phyloP scores from a whole-genome alignment of 2,797 vertebrate genomes.

The Acanthurus lineatus region DNA sequence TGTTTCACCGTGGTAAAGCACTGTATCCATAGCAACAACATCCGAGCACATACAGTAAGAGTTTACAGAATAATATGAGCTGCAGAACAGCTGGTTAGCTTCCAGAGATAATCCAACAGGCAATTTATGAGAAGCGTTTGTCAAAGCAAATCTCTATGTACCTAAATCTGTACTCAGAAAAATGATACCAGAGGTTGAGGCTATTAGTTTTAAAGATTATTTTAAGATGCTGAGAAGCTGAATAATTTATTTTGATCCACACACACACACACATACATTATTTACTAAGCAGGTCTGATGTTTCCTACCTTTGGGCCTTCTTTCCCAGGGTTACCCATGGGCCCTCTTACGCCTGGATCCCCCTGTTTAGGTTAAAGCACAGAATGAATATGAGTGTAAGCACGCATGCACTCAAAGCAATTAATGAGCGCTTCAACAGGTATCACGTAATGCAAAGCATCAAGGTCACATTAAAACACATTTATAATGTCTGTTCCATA shows the following conservation, averaged over 20 bases:
- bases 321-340: slow-evolving; percentile 94
- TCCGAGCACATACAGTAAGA: slow-evolving; percentile 44
- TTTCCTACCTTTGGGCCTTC: slow-evolving; percentile 94
- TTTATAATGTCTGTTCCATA: slow-evolving; percentile 27
- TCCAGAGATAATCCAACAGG: slow-evolving; percentile 43
- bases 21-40: slow-evolving; percentile 78
- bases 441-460: slow-evolving; percentile 18
- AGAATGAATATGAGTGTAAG: slow-evolving; percentile 13
- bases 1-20: slow-evolving; percentile 50
- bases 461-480: slow-evolving; percentile 21
- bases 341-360: slow-evolving; percentile 91
- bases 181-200: slow-evolving; percentile 17
- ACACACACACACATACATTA: neutral
- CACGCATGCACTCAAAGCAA: slow-evolving; percentile 11
- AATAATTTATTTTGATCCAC: slow-evolving; percentile 13
- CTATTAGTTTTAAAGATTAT: slow-evolving; percentile 18
- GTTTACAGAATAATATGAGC: slow-evolving; percentile 51
- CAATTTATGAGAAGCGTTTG: slow-evolving; percentile 39
- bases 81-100: slow-evolving; percentile 60
- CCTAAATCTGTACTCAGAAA: slow-evolving; percentile 40
- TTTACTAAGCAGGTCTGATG: neutral
- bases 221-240: slow-evolving; percentile 3
- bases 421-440: slow-evolving; percentile 14
- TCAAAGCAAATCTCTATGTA: slow-evolving; percentile 30
- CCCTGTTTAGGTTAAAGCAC: slow-evolving; percentile 82